Evolutionary conservation across 2,113 vertebrate species (phyloP), one percentile per base, ranked within the genome.

Genomic region (Ictidomys tridecemlineatus): DNA sequence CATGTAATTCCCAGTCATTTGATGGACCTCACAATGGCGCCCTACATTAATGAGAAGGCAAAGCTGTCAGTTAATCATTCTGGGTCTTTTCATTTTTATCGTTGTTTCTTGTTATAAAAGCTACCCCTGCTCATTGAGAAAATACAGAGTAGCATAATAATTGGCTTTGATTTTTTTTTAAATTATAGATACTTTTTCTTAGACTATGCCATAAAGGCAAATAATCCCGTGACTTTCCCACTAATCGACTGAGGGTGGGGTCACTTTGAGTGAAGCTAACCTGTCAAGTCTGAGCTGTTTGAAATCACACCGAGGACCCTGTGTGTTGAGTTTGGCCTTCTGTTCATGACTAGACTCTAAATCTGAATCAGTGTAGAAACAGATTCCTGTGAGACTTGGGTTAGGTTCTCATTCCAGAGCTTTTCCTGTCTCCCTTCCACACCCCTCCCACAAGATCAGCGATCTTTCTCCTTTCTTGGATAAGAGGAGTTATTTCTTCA

Each of bases 1-100:
- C 99, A 99, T 99, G 98, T 99, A 99, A 98, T 99, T 99, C 73
- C 99, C 99, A 4, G 51, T 99, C 99, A 99, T 99, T 87, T 99
- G 99, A 96, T 99, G 99, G 70, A 99, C 97, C 39, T 99, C 99
- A 65, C 99, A 99, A 88, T 99, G 98, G 22, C 99, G 99, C 70
- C 99, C 99, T 99, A 30, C 0, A 0, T 72, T 6, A 58, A 79
- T 0, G 9, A 95, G 77, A 82, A 42, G 28, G 69, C 37, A 73
- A 2, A 17, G 7, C 18, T 18, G 26, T 94, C 84, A 51, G 67
- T 7, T n/a, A 34, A 69, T 9, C 16, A 2, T 24, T 61, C 17
- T 8, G 8, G 10, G 26, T 24, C 1, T 53, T 84, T 70, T 34
- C n/a, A 74, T 32, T 9, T 8, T 32, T 11, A 2, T 26, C 67